These are phyloP conservation scores for Phalacrocorax aristotelis DNA, from an alignment of 2,113 vertebrate species.

Conservation along the genomic window DNA sequence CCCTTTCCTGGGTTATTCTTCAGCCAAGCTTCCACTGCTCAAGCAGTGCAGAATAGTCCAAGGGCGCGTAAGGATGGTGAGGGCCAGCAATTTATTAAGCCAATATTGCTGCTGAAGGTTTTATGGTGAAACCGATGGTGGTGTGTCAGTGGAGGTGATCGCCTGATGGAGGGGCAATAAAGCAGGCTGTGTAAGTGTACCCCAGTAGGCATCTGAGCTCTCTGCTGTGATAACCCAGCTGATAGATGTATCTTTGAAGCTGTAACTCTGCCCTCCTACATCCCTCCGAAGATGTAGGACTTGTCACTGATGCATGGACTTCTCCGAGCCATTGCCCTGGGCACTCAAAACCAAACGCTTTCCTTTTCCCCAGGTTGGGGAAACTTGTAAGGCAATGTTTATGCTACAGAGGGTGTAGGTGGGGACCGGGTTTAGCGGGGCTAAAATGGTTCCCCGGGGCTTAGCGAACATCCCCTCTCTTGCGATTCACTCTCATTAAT, in stretches of 20 bases:
- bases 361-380: not conserved
- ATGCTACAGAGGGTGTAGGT: not conserved
- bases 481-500: not conserved
- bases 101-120: not conserved
- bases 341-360: not conserved
- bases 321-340: accelerated
- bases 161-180: not conserved
- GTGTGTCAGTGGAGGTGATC: not conserved
- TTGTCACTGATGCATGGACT: no score
- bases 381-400: not conserved
- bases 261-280: not conserved
- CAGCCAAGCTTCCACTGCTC: not conserved
- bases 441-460: not conserved
- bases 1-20: not conserved
- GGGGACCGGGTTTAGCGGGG: not conserved
- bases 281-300: not conserved
- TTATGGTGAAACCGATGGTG: not conserved
- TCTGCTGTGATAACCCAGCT: not conserved
- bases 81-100: not conserved
- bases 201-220: not conserved
- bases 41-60: not conserved
- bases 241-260: not conserved
- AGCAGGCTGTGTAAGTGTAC: not conserved
- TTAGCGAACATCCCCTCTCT: not conserved
- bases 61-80: not conserved